These are phyloP conservation scores for Mesocricetus auratus DNA, from an alignment of 2,113 vertebrate genomes.

Conservation along the genomic window DNA sequence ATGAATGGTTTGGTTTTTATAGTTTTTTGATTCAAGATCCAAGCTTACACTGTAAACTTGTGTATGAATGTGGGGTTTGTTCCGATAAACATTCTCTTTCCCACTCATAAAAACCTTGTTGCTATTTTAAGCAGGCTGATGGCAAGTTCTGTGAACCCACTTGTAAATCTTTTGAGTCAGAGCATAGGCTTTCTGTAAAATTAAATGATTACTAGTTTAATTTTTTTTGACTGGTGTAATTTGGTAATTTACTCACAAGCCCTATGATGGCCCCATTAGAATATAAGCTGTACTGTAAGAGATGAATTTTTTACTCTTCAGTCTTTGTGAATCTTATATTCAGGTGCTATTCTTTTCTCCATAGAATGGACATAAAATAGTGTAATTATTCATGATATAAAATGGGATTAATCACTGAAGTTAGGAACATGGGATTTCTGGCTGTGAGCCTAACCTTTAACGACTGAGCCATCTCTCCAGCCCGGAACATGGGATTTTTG, in stretches of 20 bases:
- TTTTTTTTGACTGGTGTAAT: slow-evolving; percentile 41
- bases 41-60: slow-evolving; percentile 45
- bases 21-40: slow-evolving; percentile 29
- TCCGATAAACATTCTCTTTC: slow-evolving; percentile 37
- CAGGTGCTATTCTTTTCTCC: not conserved
- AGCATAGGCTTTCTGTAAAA: not conserved
- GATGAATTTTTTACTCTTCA: slow-evolving; percentile 2
- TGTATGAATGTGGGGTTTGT: slow-evolving; percentile 21
- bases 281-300: not conserved
- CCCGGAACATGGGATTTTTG: not conserved
- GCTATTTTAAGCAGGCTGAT: slow-evolving; percentile 50
- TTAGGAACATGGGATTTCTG: slow-evolving; percentile 1
- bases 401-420: slow-evolving; percentile 25
- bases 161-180: slow-evolving; percentile 55
- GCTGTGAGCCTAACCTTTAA: no score
- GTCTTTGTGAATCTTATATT: slow-evolving; percentile 28
- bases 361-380: not conserved
- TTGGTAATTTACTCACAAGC: slow-evolving; percentile 36
- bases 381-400: not conserved
- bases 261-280: not conserved
- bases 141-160: slow-evolving; percentile 27
- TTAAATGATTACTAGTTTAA: not conserved
- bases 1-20: slow-evolving; percentile 44
- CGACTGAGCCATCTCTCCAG: no score
- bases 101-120: slow-evolving; percentile 32